Base-by-base conservation (phyloP, 1,140 invertebrate species). In the Leptoteleia sp. region DNA sequence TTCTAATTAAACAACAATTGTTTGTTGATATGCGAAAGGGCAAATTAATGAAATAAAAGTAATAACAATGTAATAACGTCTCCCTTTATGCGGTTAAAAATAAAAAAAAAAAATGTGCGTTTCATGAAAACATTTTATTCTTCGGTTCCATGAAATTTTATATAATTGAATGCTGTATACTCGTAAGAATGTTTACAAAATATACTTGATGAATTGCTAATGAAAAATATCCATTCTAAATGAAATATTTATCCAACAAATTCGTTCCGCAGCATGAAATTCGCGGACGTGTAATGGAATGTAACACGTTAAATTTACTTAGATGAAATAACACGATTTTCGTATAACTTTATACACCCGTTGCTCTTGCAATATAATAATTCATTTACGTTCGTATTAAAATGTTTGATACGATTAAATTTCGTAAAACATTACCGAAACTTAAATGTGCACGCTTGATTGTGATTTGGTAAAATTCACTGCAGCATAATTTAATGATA, bases 301-400 rank as follows among this genome's bases (percentile, higher is more conserved):
- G 17, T 12, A 11, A 35, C 1, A 11, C 6, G 9, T 47, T n/a
- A 31, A 29, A 29, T 31, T 31, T 47, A 47, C 8, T 31, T 29
- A 31, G 15, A 47, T 47, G 43, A 15, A 47, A n/a, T 47, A 27
- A 31, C 25, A 47, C 4, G 31, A 29, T 47, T 13, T 15, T 13
- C 43, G 31, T 31, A 29, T 31, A 15, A 47, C 9, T 11, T 9
- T 7, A 5, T 1, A 15, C 43, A 15, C 9, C 12, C 16, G n/a
- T 25, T 7, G 13, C 16, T 15, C 3, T 29, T 5, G 5, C 11
- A 31, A 29, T 8, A 16, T 47, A 47, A 31, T 31, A 47, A 45
- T 25, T 45, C 11, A 12, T 47, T 47, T 8, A 47, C 29, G 29
- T 47, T 13, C 43, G 2, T 13, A 31, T 31, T 15, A 47, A 47